These are phyloP conservation scores for Heliornis fulica DNA, from an alignment of 2,113 vertebrate genomes.

Conservation along the genomic window DNA sequence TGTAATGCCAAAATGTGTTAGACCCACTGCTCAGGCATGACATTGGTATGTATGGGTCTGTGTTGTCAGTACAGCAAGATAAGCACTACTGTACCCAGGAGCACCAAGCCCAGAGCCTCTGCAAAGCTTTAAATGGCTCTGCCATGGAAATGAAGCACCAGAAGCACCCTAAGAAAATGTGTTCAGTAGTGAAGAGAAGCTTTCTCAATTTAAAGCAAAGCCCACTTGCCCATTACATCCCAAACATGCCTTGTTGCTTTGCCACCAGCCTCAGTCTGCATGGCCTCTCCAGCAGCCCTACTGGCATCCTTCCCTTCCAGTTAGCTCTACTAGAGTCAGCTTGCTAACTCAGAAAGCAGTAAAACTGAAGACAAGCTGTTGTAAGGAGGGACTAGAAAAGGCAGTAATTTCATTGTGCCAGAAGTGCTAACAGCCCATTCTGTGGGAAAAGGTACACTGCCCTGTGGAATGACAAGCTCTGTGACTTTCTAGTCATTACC, in stretches of 20 bases:
- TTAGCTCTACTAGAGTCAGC: background rate
- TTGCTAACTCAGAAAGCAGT: background rate
- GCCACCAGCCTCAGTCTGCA: background rate
- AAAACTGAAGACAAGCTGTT: background rate
- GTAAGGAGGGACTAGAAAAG: background rate
- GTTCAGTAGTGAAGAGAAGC: background rate
- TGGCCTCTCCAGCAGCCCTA: background rate
- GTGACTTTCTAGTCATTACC: background rate
- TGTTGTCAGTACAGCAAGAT: background rate
- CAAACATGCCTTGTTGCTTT: background rate
- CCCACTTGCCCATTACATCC: background rate
- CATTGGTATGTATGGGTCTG: rapidly evolving
- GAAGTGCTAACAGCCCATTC: background rate
- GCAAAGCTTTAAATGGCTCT: background rate
- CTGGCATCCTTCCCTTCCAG: background rate
- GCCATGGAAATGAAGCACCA: background rate
- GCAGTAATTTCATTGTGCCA: background rate
- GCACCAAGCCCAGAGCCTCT: background rate
- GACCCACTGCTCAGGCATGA: background rate
- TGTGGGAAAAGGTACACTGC: background rate
- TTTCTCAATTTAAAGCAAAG: background rate
- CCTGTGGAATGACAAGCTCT: background rate
- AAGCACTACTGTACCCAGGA: background rate
- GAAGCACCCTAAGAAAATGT: background rate
- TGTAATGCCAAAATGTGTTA: background rate